phyloP scores from a whole-genome alignment of 2,888 invertebrate genomes.

The Cephus runcator region DNA sequence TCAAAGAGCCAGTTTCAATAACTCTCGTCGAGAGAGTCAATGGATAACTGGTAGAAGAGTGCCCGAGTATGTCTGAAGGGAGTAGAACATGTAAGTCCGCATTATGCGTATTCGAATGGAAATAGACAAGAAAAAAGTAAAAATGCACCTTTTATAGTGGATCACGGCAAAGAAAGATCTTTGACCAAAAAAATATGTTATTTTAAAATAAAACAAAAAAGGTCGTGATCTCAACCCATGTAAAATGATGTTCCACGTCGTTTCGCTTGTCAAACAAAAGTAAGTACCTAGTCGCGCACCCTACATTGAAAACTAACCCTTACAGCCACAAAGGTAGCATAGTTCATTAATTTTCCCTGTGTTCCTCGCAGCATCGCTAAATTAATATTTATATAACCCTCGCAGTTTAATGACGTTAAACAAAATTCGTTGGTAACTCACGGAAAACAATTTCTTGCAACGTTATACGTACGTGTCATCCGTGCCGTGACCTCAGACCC shows the following conservation, averaged over 20 bases:
- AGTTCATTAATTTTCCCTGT: not conserved
- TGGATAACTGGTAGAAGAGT: not conserved
- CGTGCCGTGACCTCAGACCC: no score
- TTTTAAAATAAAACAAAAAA: not conserved
- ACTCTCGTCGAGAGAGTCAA: not conserved
- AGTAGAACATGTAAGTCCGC: not conserved
- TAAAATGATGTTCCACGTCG: not conserved
- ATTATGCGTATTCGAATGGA: not conserved
- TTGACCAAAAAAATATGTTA: not conserved
- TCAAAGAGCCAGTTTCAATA: not conserved
- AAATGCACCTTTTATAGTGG: not conserved
- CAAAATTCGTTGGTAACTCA: not conserved
- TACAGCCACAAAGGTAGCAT: not conserved
- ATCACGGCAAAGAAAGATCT: not conserved
- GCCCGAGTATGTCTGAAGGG: not conserved
- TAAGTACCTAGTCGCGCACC: not conserved
- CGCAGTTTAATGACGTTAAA: not conserved
- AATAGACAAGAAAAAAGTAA: not conserved
- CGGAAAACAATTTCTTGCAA: not conserved
- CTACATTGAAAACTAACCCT: not conserved
- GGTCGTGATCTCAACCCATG: not conserved
- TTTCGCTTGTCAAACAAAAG: not conserved
- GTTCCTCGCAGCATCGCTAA: not conserved
- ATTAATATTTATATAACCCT: conserved; percentile 31
- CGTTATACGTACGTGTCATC: not conserved